Evolutionary conservation across 2,113 vertebrate species (phyloP).

Genomic region (Xenopus tropicalis): UCB_Xtro_10.0 CM004451.2:56092001-56092500

Average conservation of each 20-base stretch:
- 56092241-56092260: conserved; percentile 98
- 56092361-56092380: too few species aligned
- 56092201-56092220: conserved; percentile 88
- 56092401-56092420: too few species aligned
- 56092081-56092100: conserved; percentile 89
- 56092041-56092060: not conserved
- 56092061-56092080: conserved; percentile 78
- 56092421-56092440: too few species aligned
- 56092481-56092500: too few species aligned
- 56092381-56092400: too few species aligned
- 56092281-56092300: conserved; percentile 85
- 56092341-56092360: too few species aligned
- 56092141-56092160: conserved; percentile 96
- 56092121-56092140: conserved; percentile 97
- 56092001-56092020: too few species aligned
- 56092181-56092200: conserved; percentile 95
- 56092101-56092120: conserved; percentile 92
- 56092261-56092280: conserved; percentile 96
- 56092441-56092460: too few species aligned
- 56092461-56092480: too few species aligned
- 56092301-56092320: too few species aligned
- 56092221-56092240: conserved; percentile 94
- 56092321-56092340: too few species aligned
- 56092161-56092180: conserved; percentile 98
- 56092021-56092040: too few species aligned